Evolutionary conservation across 2,797 vertebrate genomes (phyloP), one percentile per base, ranked within the genome.

Genomic region (Amblyraja radiata): DNA sequence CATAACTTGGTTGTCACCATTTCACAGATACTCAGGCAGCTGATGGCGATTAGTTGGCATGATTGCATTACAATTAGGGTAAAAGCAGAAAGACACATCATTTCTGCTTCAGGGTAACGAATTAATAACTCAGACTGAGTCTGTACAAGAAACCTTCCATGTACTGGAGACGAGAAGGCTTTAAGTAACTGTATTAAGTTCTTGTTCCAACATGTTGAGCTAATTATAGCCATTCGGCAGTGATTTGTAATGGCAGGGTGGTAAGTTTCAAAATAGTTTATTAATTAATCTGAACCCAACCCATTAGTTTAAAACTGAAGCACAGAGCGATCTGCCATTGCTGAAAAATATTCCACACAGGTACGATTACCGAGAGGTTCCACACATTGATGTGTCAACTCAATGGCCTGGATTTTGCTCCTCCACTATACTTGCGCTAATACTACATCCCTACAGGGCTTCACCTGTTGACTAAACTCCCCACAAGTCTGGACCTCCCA

Each of bases 231-330:
- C 39, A 25, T 76, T 92, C 36, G 54, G 28, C 68, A 76, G 71
- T 25, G 46, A 73, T 25, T 14, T 76, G 11, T 46, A 92, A 58
- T 76, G 73, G 39, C 68, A 74, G 58, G 68, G 39, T 39, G 73
- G 68, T 28, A 92, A 10, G 39, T 92, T 23, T 54, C 39, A 76
- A 92, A 92, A 92, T 76, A 92, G 54, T 76, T 92, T 71, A 58
- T 92, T 92, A 76, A 39, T 92, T 92, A 25, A 92, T n/a, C 68
- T 28, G 25, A 28, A 71, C 90, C 71, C 90, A 74, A 74, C 65
- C 71, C 71, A n/a, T 76, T 7, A 8, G 1, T 1, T 76, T n/a
- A 92, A 76, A 71, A 23, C 46, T 54, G 36, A 92, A 58, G 54
- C 39, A 74, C 71, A 76, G 6, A 39, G 71, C 21, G 25, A 25